Conservation (phyloP, 2,797 vertebrate species). For the Champsocephalus gunnari region DNA sequence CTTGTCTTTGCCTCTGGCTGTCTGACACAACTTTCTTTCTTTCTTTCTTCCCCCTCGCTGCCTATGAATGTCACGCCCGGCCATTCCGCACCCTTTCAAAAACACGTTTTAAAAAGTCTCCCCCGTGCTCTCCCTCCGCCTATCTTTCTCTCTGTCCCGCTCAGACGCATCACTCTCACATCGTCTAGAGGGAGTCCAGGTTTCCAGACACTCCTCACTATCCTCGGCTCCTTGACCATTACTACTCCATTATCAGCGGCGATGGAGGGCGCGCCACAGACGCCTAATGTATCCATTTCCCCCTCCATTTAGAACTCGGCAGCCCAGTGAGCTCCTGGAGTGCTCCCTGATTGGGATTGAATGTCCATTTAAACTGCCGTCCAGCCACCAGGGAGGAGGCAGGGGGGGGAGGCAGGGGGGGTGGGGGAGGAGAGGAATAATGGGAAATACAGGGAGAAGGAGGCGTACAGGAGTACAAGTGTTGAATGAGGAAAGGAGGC, state of each 20-base stretch:
- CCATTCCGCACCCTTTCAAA: slow-evolving; percentile 39
- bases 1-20: slow-evolving; percentile 66
- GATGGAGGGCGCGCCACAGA: slow-evolving; percentile 78
- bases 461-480: slow-evolving; percentile 39
- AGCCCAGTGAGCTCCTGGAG: slow-evolving; percentile 77
- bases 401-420: neutral
- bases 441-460: slow-evolving; percentile 59
- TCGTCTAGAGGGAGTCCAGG: slow-evolving; percentile 66
- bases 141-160: slow-evolving; percentile 14
- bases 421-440: slow-evolving; percentile 43
- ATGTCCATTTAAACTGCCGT: slow-evolving; percentile 85
- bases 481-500: slow-evolving; percentile 39
- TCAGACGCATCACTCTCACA: slow-evolving; percentile 71
- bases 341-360: slow-evolving; percentile 86
- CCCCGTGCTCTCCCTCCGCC: slow-evolving; percentile 11
- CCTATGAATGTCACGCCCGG: slow-evolving; percentile 43
- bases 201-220: slow-evolving; percentile 75
- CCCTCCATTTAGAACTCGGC: slow-evolving; percentile 82
- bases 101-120: slow-evolving; percentile 40
- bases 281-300: slow-evolving; percentile 87
- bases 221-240: slow-evolving; percentile 81
- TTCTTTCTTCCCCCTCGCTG: slow-evolving; percentile 31
- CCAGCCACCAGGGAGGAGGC: slow-evolving; percentile 69
- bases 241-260: slow-evolving; percentile 84
- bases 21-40: slow-evolving; percentile 58